Evolutionary conservation across 1,140 invertebrate species (phyloP), one percentile per base, ranked within the genome.

Genomic region (Drosophila melanica): DNA sequence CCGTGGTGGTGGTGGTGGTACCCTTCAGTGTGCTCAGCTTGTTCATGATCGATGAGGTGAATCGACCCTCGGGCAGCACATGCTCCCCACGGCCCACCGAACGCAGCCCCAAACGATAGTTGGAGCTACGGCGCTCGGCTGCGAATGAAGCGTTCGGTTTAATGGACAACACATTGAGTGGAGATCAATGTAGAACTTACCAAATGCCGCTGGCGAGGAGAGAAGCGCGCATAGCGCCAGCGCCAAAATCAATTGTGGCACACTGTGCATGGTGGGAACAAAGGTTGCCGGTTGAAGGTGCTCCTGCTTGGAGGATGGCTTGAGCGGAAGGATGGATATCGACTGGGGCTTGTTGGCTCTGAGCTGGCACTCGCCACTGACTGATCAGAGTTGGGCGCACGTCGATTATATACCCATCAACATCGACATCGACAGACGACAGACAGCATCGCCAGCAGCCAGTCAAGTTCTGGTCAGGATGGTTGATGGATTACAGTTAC

Each of bases 311-410:
- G 1, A 33, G 41, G 27, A 48, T 48, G 12, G 27, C 18, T 11
- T 18, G 18, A 11, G 23, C 11, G 45, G 14, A 41, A 11, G n/a
- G 41, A 58, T 33, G n/a, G 14, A 3, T 57, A 30, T 12, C 23
- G 23, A 53, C 62, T 70, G 47, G 45, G 30, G 72, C 73, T 82
- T 69, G 63, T 78, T 84, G 71, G 53, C 85, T 90, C 57, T 58
- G 81, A 87, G 79, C 63, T 90, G 50, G 67, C 59, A 81, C 63
- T 86, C 60, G 77, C 72, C 77, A 90, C 87, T 90, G 87, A 90
- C 81, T 90, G 84, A 87, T 60, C 63, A 37, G 51, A 69, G 50
- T 33, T 50, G 58, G 27, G 20, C 45, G 47, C 35, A 9, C 63
- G 2, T 41, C 50, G 85, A 80, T 90, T 90, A 67, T 90, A 90